Conservation (phyloP, 1,140 invertebrate species). For the Neodiprion pinetum region DNA sequence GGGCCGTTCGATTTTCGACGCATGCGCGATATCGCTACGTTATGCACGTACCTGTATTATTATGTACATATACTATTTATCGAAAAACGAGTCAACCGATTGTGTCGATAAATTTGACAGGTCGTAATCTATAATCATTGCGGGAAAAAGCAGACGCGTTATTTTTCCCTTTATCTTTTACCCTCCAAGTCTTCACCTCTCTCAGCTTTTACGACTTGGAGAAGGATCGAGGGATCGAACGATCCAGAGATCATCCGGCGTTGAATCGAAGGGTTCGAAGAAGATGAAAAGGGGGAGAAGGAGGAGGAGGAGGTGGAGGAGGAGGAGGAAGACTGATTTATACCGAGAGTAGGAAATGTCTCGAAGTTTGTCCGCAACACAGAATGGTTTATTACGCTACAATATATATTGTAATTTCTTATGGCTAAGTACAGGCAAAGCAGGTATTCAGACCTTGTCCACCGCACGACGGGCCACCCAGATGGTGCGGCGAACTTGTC, state of each 20-base stretch:
- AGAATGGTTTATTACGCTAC: slow-evolving; percentile 21
- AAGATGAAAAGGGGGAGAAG: neutral
- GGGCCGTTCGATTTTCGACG: too few relatives aligned
- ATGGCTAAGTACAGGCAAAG: slow-evolving; percentile 22
- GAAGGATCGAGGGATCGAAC: too few relatives aligned
- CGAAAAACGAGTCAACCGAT: neutral
- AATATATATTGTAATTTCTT: slow-evolving; percentile 8
- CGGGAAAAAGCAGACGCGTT: too few relatives aligned
- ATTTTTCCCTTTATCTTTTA: too few relatives aligned
- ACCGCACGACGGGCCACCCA: slow-evolving; percentile 50
- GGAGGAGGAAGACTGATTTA: slow-evolving; percentile 14
- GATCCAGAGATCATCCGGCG: too few relatives aligned
- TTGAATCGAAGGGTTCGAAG: neutral
- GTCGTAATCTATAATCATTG: too few relatives aligned
- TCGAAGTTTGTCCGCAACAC: slow-evolving; percentile 32
- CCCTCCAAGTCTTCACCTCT: too few relatives aligned
- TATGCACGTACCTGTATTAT: too few relatives aligned
- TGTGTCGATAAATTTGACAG: neutral
- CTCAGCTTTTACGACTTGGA: too few relatives aligned
- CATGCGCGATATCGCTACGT: too few relatives aligned
- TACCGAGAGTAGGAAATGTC: slow-evolving; percentile 20
- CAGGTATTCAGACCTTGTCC: slow-evolving; percentile 31
- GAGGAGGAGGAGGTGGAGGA: slow-evolving; percentile 11
- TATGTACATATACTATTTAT: too few relatives aligned
- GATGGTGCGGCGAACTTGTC: slow-evolving; percentile 53